Conservation (phyloP, 2,797 vertebrate species). For the Florisuga fusca region DNA sequence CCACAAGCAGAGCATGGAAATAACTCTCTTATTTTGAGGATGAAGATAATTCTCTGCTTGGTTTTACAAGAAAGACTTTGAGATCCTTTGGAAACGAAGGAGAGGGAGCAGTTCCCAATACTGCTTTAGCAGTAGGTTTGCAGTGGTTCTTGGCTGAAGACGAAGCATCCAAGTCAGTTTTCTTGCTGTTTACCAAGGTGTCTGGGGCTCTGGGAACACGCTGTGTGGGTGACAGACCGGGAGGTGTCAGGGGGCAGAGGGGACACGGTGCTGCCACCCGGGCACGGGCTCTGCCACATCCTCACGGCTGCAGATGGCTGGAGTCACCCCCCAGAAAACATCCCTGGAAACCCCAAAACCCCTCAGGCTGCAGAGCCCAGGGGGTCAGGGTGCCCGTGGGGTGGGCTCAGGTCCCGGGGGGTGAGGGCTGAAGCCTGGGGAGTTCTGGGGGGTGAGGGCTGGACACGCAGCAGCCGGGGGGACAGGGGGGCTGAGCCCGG, state of each 20-base stretch:
- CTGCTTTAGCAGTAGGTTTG: not conserved
- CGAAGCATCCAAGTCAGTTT: not conserved
- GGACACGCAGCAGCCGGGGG: not conserved
- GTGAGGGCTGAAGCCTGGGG: too few relatives aligned
- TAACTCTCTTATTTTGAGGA: not conserved
- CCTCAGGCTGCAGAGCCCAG: too few relatives aligned
- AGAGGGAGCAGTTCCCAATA: accelerated
- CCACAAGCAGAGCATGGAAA: not conserved
- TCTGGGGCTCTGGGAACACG: not conserved
- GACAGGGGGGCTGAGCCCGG: not conserved
- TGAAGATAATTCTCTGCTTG: not conserved
- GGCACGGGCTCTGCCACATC: not conserved
- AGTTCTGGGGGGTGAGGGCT: too few relatives aligned
- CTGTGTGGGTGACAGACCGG: not conserved
- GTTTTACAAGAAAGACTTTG: not conserved
- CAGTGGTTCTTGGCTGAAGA: not conserved
- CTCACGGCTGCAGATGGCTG: not conserved
- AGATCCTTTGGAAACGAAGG: not conserved
- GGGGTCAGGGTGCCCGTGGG: too few relatives aligned
- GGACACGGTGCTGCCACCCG: not conserved
- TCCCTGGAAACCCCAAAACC: too few relatives aligned
- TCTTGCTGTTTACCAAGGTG: not conserved
- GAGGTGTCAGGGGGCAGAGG: not conserved
- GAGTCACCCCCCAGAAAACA: not conserved
- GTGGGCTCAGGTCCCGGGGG: too few relatives aligned